phyloP scores from a whole-genome alignment of 2,888 invertebrate species.

The Thecophora atra region DNA sequence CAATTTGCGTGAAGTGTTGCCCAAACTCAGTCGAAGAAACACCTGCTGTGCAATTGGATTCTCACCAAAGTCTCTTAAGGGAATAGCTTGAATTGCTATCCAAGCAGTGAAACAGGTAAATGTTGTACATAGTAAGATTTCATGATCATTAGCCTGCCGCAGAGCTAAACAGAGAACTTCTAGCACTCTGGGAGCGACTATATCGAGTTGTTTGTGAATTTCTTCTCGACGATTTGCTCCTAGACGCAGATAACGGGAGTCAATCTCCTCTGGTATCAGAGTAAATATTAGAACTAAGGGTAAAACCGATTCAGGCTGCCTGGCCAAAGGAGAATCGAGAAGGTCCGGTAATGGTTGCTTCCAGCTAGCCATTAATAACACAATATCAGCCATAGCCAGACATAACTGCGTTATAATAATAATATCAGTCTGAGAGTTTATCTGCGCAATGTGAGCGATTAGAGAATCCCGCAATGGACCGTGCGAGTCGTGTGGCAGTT shows the following conservation, averaged over 20 bases:
- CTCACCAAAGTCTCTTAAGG: constrained; percentile 75
- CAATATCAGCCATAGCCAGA: constrained; percentile 91
- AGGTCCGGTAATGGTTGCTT: constrained; percentile 86
- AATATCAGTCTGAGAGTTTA: constrained; percentile 80
- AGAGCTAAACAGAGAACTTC: constrained; percentile 83
- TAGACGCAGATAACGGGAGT: constrained; percentile 79
- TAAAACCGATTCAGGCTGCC: constrained; percentile 74
- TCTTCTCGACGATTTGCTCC: constrained; percentile 92
- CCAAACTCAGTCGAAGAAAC: constrained; percentile 75
- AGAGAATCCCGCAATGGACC: constrained; percentile 89
- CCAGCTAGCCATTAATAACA: constrained; percentile 94
- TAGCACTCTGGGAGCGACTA: constrained; percentile 80
- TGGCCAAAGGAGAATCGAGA: constrained; percentile 76
- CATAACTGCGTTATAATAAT: constrained; percentile 93
- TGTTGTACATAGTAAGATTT: constrained; percentile 74
- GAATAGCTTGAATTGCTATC: constrained; percentile 85
- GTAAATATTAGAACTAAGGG: constrained; percentile 92
- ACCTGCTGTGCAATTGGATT: constrained; percentile 79
- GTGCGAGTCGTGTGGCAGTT: constrained; percentile 86
- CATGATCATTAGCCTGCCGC: constrained; percentile 70
- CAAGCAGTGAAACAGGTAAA: constrained; percentile 91
- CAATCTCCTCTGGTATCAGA: constrained; percentile 95
- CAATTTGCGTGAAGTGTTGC: constrained; percentile 71
- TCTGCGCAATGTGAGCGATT: constrained; percentile 84
- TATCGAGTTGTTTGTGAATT: constrained; percentile 81